These are phyloP conservation scores for Carcinoscorpius rotundicauda DNA, from an alignment of 1,140 invertebrate species.

Conservation along the genomic window DNA sequence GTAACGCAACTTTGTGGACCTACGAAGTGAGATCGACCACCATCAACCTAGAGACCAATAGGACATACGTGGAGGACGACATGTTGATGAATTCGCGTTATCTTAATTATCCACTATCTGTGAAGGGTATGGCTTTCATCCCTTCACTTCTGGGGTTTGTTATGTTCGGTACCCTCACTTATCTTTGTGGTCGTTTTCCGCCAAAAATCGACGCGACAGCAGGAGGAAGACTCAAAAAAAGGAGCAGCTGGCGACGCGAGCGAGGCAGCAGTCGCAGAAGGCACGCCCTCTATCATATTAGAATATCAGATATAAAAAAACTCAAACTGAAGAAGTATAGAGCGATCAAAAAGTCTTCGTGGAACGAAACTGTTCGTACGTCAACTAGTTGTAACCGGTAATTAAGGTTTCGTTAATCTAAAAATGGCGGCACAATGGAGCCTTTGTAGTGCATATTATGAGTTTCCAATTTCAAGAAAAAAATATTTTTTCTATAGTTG, in stretches of 20 bases:
- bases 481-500: no score
- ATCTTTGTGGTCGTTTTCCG: constrained; percentile 38
- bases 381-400: no score
- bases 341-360: no score
- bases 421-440: no score
- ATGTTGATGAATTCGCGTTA: constrained; percentile 41
- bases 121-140: constrained; percentile 38
- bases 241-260: constrained; percentile 25
- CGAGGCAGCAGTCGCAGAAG: constrained; percentile 11
- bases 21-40: constrained; percentile 33
- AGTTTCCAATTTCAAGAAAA: no score
- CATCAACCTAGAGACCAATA: constrained; percentile 33
- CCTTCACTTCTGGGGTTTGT: constrained; percentile 30
- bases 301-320: no score
- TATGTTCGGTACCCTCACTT: constrained; percentile 38
- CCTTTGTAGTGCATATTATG: no score
- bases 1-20: constrained; percentile 33
- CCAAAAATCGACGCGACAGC: constrained; percentile 30
- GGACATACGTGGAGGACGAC: constrained; percentile 34
- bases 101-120: constrained; percentile 33
- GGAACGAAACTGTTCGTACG: no score
- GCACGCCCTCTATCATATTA: no score
- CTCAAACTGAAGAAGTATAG: no score
- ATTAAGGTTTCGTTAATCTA: no score
- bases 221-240: constrained; percentile 30